phyloP scores from a whole-genome alignment of 1,140 invertebrate species.

The Harpegnathos saltator region DNA sequence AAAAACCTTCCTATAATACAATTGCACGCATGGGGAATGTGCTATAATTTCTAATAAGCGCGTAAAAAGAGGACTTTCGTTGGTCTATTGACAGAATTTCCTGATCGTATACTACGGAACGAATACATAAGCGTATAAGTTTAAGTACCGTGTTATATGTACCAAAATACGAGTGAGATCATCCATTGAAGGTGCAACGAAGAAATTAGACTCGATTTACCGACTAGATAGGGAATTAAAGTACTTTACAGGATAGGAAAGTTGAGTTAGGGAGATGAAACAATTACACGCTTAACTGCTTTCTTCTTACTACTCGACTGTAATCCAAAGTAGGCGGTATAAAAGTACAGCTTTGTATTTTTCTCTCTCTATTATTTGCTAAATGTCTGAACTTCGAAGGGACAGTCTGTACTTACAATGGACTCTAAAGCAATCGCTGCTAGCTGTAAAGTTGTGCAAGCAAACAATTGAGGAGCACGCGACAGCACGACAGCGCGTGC shows the following conservation, averaged over 20 bases:
- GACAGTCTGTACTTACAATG: constrained; percentile 62
- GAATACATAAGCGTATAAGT: constrained; percentile 56
- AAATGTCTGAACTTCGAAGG: constrained; percentile 70
- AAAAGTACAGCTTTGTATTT: constrained; percentile 50
- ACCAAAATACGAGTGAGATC: constrained; percentile 81
- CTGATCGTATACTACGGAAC: constrained; percentile 30
- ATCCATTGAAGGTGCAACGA: constrained; percentile 83
- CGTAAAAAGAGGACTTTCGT: constrained; percentile 46
- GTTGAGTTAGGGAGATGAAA: constrained; percentile 53
- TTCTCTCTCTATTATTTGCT: constrained; percentile 71
- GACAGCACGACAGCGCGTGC: not conserved
- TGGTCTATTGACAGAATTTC: constrained; percentile 53
- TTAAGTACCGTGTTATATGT: constrained; percentile 63
- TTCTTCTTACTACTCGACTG: constrained; percentile 57
- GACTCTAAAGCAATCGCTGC: constrained; percentile 69
- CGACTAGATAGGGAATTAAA: constrained; percentile 73
- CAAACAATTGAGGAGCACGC: constrained; percentile 46
- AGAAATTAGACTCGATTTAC: constrained; percentile 80
- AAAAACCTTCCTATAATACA: constrained; percentile 18
- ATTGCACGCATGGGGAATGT: constrained; percentile 47
- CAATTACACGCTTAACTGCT: constrained; percentile 48
- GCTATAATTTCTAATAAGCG: constrained; percentile 64
- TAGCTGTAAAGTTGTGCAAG: constrained; percentile 61
- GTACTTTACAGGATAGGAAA: constrained; percentile 41
- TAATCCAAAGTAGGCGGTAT: constrained; percentile 52